Evolutionary conservation across 2,888 invertebrate genomes (phyloP).

Genomic region (Omphaloscelis lunosa): DNA sequence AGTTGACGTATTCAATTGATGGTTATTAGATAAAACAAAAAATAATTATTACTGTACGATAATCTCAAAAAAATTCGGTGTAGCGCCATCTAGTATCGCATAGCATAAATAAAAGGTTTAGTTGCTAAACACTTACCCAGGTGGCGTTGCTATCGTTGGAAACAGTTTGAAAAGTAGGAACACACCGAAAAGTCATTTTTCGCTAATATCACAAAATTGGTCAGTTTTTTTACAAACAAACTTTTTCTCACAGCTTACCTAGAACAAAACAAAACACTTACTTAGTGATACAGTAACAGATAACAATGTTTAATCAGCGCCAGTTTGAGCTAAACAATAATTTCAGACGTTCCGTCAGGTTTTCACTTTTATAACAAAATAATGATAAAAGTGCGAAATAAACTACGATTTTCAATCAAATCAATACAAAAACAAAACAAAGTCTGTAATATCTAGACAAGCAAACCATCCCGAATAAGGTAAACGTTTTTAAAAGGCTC

Average conservation of each 20-base stretch:
- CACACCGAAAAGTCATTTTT: slow-evolving; percentile 93
- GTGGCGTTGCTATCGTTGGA: slow-evolving; percentile 92
- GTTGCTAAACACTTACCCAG: slow-evolving; percentile 90
- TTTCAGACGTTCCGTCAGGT: neutral
- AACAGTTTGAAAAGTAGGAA: slow-evolving; percentile 92
- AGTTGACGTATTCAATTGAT: neutral
- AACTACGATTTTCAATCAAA: neutral
- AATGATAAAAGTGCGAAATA: slow-evolving; percentile 3
- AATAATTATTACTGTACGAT: too few species aligned
- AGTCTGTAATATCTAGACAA: slow-evolving; percentile 21
- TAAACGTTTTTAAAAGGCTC: slow-evolving; percentile 58
- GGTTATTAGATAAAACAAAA: neutral
- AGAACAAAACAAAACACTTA: slow-evolving; percentile 92
- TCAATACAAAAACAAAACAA: neutral
- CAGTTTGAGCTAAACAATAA: neutral
- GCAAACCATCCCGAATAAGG: slow-evolving; percentile 41
- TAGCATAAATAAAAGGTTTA: slow-evolving; percentile 60
- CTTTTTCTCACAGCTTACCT: slow-evolving; percentile 92
- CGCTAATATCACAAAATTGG: slow-evolving; percentile 71
- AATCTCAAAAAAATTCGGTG: fast-evolving
- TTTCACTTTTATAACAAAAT: neutral
- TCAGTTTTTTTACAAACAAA: slow-evolving; percentile 74
- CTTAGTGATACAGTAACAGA: slow-evolving; percentile 85
- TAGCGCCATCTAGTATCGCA: slow-evolving; percentile 74
- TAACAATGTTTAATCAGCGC: neutral